Evolutionary conservation across 2,888 invertebrate genomes (phyloP).

Genomic region (Eurytoma californica): DNA sequence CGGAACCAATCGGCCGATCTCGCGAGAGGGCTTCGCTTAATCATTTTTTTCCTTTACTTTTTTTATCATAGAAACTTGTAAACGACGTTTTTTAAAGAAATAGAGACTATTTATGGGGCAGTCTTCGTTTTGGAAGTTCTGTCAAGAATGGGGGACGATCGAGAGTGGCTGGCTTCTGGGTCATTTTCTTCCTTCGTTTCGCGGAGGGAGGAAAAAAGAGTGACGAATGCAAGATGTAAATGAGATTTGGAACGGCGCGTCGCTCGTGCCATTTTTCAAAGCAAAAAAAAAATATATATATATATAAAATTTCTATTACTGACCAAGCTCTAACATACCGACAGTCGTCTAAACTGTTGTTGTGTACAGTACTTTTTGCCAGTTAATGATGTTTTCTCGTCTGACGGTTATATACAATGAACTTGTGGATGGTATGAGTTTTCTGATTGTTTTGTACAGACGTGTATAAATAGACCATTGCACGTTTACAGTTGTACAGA

Average conservation of each 20-base stretch:
- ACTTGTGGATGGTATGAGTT: slow-evolving; percentile 4
- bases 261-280: slow-evolving; percentile 35
- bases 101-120: slow-evolving; percentile 38
- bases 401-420: slow-evolving; percentile 24
- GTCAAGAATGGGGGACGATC: slow-evolving; percentile 13
- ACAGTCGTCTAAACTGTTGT: slow-evolving; percentile 45
- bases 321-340: slow-evolving; percentile 44
- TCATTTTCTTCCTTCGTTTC: slow-evolving; percentile 33
- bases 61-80: no score
- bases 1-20: slow-evolving; percentile 28
- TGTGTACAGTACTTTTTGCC: slow-evolving; percentile 48
- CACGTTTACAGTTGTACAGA: slow-evolving; percentile 14
- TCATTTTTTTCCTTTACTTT: slow-evolving; percentile 23
- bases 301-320: slow-evolving; percentile 42
- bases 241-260: slow-evolving; percentile 14
- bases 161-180: slow-evolving; percentile 27
- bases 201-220: slow-evolving; percentile 9
- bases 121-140: slow-evolving; percentile 53
- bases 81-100: slow-evolving; percentile 40
- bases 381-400: slow-evolving; percentile 31
- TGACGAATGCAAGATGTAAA: neutral
- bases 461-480: neutral
- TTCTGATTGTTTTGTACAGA: slow-evolving; percentile 12
- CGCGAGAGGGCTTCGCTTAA: slow-evolving; percentile 22
- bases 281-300: slow-evolving; percentile 8